Base-by-base conservation (phyloP, 2,888 invertebrate genomes). In the Erebia palarica region DNA sequence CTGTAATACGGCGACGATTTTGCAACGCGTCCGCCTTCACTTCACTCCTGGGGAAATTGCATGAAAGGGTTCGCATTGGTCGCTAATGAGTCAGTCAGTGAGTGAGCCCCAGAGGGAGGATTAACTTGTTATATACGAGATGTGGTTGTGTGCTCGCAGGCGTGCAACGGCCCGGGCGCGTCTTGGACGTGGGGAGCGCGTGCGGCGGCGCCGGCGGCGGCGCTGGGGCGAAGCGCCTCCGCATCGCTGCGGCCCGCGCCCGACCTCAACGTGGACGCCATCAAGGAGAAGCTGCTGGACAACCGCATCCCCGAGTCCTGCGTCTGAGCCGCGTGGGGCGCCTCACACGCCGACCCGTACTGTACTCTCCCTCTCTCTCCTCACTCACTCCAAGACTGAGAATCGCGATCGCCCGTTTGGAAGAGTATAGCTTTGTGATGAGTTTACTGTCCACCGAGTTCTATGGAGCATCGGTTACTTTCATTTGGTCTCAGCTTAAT, bases 241-340 rank as follows among this genome's bases (percentile, higher is more conserved):
- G 90, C 93, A 66, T 91, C 94, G 73, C 86, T 93, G 77, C 92
- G 91, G 3, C 75, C 77, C 27, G 84, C 90, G 64, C 83, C 87
- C 63, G 90, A 90, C 81, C 95, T 96, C 82, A 97, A 97, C 91
- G 97, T 97, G 70, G 95, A 96, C 87, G 97, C 97, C 82, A 97
- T 97, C 89, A 97, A 97, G 88, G 97, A 97, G 89, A 95, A 97
- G 84, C 95, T 97, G 75, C 96, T 97, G 94, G 96, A 97, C 82
- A 96, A 96, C 86, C 95, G 97, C 85, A 95, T 97, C 85, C 97
- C 97, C 60, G 97, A 97, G 91, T 97, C 97, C 86, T 97, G 97
- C 92, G 97, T 97, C 82, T 97, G 96, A 57, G 55, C 57, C 44
- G 42, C 8, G n/a, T 11, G 14, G n/a, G 2, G 36, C 36, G 71